Evolutionary conservation across 2,113 vertebrate genomes (phyloP).

Genomic region (Mixornis gularis): DNA sequence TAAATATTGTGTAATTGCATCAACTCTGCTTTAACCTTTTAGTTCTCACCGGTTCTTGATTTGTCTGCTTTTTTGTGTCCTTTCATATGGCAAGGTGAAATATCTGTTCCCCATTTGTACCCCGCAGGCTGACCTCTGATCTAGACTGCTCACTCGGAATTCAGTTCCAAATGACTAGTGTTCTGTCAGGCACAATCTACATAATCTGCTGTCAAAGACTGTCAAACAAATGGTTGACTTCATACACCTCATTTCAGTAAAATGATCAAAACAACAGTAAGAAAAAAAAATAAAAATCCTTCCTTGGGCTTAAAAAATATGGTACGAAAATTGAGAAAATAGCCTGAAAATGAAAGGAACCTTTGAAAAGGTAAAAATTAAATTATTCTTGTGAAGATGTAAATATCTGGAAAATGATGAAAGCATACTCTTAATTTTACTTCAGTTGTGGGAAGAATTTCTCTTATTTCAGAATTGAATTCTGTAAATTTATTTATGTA

Average conservation of each 20-base stretch:
- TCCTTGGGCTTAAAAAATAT: not conserved
- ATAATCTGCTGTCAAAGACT: conserved; percentile 72
- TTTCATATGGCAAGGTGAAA: conserved; percentile 52
- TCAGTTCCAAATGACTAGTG: conserved; percentile 58
- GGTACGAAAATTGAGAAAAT: not conserved
- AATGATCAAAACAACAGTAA: conserved; percentile 64
- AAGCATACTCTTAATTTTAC: not conserved
- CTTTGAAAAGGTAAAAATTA: not conserved
- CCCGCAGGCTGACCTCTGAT: conserved; percentile 55
- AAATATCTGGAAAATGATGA: not conserved
- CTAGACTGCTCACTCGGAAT: conserved; percentile 54
- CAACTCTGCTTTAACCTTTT: conserved; percentile 59
- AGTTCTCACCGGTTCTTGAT: conserved; percentile 32
- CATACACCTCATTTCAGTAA: conserved; percentile 64
- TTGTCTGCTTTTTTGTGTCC: conserved; percentile 33
- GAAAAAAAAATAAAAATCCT: not conserved
- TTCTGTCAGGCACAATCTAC: conserved; percentile 66
- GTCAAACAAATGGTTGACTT: conserved; percentile 74
- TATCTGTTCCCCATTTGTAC: conserved; percentile 51
- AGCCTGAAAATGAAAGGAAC: not conserved
- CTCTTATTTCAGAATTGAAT: not conserved
- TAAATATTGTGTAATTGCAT: conserved; percentile 69
- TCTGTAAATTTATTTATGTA: not conserved
- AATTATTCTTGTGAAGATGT: not conserved
- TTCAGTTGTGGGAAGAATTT: not conserved